phyloP scores from a whole-genome alignment of 2,113 vertebrate genomes.

The Tachuris rubrigastra region DNA sequence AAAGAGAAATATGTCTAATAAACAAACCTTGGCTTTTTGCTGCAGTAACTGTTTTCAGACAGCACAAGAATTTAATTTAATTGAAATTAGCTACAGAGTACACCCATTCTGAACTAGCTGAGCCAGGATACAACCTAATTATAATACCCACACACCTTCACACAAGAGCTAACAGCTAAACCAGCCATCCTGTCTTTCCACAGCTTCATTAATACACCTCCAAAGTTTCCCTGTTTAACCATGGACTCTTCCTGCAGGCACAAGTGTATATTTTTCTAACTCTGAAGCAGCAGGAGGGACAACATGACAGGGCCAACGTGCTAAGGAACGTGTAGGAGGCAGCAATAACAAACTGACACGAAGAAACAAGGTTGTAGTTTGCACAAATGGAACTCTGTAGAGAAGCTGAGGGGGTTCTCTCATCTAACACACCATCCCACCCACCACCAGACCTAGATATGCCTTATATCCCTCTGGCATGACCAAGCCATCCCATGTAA shows the following conservation, averaged over 20 bases:
- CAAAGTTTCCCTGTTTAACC: background rate
- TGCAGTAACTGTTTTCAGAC: background rate
- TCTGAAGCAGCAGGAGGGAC: conserved; percentile 28
- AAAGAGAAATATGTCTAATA: background rate
- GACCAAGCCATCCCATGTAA: background rate
- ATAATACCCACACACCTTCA: background rate
- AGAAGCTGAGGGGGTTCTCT: background rate
- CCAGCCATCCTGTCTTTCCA: background rate
- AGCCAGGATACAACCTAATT: background rate
- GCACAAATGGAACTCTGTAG: background rate
- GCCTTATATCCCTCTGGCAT: background rate
- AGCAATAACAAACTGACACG: background rate
- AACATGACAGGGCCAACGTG: background rate
- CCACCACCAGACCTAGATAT: background rate
- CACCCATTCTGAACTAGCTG: background rate
- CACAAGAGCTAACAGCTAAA: background rate
- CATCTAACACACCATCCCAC: background rate
- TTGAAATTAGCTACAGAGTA: background rate
- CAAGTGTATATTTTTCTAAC: background rate
- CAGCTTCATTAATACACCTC: background rate
- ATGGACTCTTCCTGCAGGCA: background rate
- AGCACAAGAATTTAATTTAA: background rate
- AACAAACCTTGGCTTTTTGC: background rate
- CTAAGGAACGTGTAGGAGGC: conserved; percentile 31
- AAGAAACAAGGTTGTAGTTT: background rate